Percentiles rank a stretch among this genome's conserved stretches.
Conservation (phyloP, 35 echinoderm and acorn worm species). For the Amphiura filiformis region DNA sequence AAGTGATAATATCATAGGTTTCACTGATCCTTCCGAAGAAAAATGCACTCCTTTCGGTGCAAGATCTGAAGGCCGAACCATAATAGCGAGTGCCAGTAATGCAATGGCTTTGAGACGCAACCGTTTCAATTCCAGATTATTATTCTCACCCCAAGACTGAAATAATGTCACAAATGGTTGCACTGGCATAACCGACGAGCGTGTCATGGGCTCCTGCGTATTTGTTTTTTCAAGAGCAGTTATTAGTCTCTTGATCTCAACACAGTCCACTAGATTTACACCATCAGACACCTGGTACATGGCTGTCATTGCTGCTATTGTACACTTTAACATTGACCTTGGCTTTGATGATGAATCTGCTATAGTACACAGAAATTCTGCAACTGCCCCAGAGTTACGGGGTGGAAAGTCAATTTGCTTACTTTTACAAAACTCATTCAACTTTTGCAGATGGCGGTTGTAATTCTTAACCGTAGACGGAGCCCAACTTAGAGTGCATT, state of each 20-base stretch:
- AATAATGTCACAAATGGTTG: constrained; percentile 13
- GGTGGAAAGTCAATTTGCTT: not conserved
- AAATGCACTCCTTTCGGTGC: not conserved
- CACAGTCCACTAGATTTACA: not conserved
- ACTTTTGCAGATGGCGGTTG: not conserved
- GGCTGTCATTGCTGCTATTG: not conserved
- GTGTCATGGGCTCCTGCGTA: not conserved
- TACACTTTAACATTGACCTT: not conserved
- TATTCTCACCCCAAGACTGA: not conserved
- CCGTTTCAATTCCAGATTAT: not conserved
- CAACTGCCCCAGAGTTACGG: not conserved
- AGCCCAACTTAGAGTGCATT: constrained; percentile 37
- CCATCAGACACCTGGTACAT: no score
- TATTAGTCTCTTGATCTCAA: not conserved
- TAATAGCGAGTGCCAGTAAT: not conserved
- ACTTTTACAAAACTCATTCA: not conserved
- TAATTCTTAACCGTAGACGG: constrained; percentile 32
- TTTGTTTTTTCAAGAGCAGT: not conserved
- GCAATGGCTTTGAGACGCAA: not conserved
- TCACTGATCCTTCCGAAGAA: not conserved
- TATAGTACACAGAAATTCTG: not conserved
- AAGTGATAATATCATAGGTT: no score
- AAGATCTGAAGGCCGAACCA: constrained; percentile 7
- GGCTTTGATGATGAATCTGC: not conserved
- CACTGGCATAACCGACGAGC: not conserved